Evolutionary conservation across 2,888 invertebrate genomes (phyloP), one percentile per base, ranked within the genome.

Genomic region (Neelides folsomi): DNA sequence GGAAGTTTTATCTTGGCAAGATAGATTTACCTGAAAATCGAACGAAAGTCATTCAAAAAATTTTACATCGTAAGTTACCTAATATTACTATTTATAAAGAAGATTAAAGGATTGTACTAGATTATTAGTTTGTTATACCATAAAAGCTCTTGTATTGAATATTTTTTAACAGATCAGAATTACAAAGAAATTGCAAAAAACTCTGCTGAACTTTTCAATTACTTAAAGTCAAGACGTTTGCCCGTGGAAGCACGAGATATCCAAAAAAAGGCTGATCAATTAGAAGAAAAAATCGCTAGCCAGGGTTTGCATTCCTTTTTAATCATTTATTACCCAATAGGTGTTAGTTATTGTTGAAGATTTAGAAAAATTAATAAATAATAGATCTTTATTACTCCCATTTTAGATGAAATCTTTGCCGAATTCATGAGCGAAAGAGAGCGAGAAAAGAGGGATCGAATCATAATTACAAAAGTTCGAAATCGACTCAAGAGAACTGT

Each of bases 201-300:
- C 39, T 75, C 78, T 52, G 59, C 73, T 48, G 68, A 71, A 48
- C 70, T 87, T 6, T 70, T 67, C 41, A 76, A 76, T 59, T 80
- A 82, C 66, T 72, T 88, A 38, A 68, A 71, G 20, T 75, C 77
- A 0, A 75, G 85, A 35, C 75, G 77, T 57, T 72, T 79, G 9
- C 86, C 86, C 0, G 71, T 78, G 13, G 84, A 86, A 68, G 70
- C 73, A 1, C 65, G 69, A 0, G 75, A 79, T 55, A 69, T 78
- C 16, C 66, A 71, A 46, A 60, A 66, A 47, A 76, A 75, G 68
- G 69, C 75, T 4, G 36, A 12, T 18, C 49, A 63, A 51, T 57
- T 70, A 36, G 57, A 63, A 49, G 34, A 66, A 20, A 67, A 77
- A 37, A 67, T 75, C 0, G 69, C 71, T 41, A 67, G 66, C 61